Evolutionary conservation across 2,888 invertebrate species (phyloP).

Genomic region (Lobophora halterata): DNA sequence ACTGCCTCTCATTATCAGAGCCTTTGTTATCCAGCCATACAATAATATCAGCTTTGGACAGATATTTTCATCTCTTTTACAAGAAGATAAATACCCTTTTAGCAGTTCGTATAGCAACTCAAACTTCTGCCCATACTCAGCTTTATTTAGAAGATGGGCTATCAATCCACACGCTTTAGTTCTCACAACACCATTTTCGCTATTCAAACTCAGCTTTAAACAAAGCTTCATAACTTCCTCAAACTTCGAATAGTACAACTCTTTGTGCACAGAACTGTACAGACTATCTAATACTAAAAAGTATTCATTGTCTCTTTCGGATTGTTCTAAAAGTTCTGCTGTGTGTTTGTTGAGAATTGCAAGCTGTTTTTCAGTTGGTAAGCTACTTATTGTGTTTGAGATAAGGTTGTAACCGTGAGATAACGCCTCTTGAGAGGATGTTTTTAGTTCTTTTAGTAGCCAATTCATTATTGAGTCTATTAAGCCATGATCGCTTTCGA

Average conservation of each 20-base stretch:
- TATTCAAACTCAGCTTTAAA: conserved; percentile 54
- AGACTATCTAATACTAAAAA: conserved; percentile 75
- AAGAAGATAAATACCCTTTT: conserved; percentile 45
- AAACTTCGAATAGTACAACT: conserved; percentile 51
- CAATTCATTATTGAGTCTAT: conserved; percentile 62
- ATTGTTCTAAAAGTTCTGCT: conserved; percentile 45
- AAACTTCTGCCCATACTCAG: conserved; percentile 60
- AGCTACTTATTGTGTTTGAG: conserved; percentile 57
- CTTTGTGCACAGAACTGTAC: conserved; percentile 68
- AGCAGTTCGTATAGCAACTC: conserved; percentile 59
- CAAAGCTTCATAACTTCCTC: conserved; percentile 58
- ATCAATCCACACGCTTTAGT: conserved; percentile 71
- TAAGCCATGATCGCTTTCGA: conserved; percentile 69
- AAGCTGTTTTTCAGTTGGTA: conserved; percentile 56
- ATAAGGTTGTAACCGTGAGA: conserved; percentile 56
- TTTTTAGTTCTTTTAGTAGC: conserved; percentile 54
- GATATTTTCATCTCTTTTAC: conserved; percentile 40
- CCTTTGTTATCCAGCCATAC: conserved; percentile 68
- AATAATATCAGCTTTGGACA: conserved; percentile 55
- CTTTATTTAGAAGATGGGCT: conserved; percentile 82
- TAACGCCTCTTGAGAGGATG: conserved; percentile 39
- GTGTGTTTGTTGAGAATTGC: conserved; percentile 50
- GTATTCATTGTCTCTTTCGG: conserved; percentile 47
- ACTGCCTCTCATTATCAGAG: conserved; percentile 61
- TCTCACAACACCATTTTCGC: conserved; percentile 51